Evolutionary conservation across 2,113 vertebrate species (phyloP), one percentile per base, ranked within the genome.

Genomic region (Bujurquina vittata): DNA sequence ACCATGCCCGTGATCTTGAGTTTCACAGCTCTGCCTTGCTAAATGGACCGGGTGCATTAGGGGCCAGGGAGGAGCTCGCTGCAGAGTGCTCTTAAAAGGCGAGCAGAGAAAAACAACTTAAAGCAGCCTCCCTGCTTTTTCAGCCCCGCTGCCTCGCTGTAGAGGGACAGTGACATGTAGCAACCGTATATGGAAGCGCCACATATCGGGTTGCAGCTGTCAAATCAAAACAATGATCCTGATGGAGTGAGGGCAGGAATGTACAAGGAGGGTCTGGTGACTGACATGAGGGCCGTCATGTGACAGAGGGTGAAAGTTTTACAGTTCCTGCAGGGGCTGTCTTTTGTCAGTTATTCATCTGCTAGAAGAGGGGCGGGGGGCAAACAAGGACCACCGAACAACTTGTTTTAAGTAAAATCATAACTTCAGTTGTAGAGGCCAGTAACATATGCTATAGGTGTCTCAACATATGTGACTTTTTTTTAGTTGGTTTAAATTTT

Each of bases 61-160:
- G 80, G 87, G 90, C 88, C 84, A 56, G 55, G 80, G 90, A 89
- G 84, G 85, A 74, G 7, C 7, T 60, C 7, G 57, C 72, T 65
- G 90, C 84, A 91, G 90, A 94, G 91, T 93, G 92, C 90, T 93
- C 83, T 93, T 94, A 91, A 94, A 93, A 93, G 91, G 85, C 43
- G 5, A 77, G 61, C 3, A 35, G 73, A 79, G 77, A 81, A 88
- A 89, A 86, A 90, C 89, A 88, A 88, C 79, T 72, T 20, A 26
- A 86, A 81, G 90, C 57, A 60, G 76, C 87, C 81, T 80, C 81
- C 43, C 29, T 84, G 65, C 58, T 85, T 89, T 79, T 79, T 84
- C 83, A 77, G 73, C 49, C 49, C 7, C 9, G 18, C 57, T 80
- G 75, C 67, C 43, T 75, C 1, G 61, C 77, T 77, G 72, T 12